Evolutionary conservation across 2,888 invertebrate genomes (phyloP).

Genomic region (Ptilodon capucinus): DNA sequence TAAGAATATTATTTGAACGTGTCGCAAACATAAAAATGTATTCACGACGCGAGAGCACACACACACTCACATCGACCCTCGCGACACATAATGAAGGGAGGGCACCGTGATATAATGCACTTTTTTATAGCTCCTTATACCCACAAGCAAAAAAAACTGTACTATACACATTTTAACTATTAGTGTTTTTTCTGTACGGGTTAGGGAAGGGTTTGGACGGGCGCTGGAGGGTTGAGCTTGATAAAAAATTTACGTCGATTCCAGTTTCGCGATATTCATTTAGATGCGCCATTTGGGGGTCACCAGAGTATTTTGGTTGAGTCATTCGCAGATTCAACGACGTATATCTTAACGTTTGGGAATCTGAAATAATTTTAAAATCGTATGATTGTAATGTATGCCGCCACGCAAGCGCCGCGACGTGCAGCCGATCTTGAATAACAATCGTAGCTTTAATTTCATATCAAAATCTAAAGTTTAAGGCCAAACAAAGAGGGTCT

Average conservation of each 20-base stretch:
- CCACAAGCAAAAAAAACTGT: conserved; percentile 75
- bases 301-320: conserved; percentile 49
- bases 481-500: conserved; percentile 56
- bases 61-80: conserved; percentile 61
- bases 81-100: conserved; percentile 76
- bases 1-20: conserved; percentile 29
- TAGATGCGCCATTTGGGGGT: conserved; percentile 53
- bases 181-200: conserved; percentile 68
- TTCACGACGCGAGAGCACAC: conserved; percentile 43
- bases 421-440: conserved; percentile 25
- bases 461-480: conserved; percentile 35
- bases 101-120: conserved; percentile 80
- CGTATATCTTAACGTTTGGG: not conserved
- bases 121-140: conserved; percentile 82
- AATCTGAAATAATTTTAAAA: not conserved
- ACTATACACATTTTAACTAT: conserved; percentile 78
- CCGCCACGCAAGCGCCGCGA: conserved; percentile 11
- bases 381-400: conserved; percentile 11
- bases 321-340: conserved; percentile 25
- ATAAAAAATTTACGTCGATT: conserved; percentile 76
- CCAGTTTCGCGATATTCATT: conserved; percentile 60
- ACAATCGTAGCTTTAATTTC: conserved; percentile 35
- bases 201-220: conserved; percentile 72
- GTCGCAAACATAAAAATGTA: conserved; percentile 21
- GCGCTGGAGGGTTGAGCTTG: conserved; percentile 68